Evolutionary conservation across 1,140 invertebrate species (phyloP).

Genomic region (Pseudomyrmex gracilis): DNA sequence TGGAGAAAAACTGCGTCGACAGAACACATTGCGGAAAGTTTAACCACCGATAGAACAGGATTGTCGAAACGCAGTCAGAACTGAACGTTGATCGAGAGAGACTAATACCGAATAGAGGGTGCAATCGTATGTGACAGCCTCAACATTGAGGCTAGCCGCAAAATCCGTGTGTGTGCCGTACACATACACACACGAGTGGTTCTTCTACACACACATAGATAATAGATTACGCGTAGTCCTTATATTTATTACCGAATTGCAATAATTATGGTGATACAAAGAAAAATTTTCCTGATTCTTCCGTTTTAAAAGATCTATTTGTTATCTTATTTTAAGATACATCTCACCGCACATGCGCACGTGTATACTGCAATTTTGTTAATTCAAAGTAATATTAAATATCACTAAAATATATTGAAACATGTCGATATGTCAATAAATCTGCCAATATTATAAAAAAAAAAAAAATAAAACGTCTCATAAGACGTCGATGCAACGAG

Average conservation of each 20-base stretch:
- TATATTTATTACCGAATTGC: constrained; percentile 81
- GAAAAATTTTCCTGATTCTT: constrained; percentile 2
- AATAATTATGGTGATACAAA: constrained; percentile 67
- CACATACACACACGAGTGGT: constrained; percentile 13
- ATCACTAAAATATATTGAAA: neutral
- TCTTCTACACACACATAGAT: constrained; percentile 63
- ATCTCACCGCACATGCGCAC: neutral
- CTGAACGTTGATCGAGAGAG: constrained; percentile 48
- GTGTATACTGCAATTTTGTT: neutral
- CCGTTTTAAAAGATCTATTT: neutral
- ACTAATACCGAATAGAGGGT: constrained; percentile 65
- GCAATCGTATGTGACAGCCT: constrained; percentile 60
- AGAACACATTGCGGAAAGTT: constrained; percentile 22
- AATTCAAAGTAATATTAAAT: constrained; percentile 4
- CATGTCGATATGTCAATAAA: neutral
- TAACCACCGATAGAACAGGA: constrained; percentile 25
- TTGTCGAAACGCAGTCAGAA: constrained; percentile 36
- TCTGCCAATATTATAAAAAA: neutral
- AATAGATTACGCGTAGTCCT: constrained; percentile 77
- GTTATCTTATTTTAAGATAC: neutral
- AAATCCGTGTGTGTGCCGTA: constrained; percentile 53
- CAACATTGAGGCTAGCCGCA: constrained; percentile 58
- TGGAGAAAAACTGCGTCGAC: constrained; percentile 19
- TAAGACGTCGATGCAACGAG: neutral
- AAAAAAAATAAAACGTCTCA: neutral